Evolutionary conservation across 2,113 vertebrate genomes (phyloP).

Genomic region (Egretta garzetta): DNA sequence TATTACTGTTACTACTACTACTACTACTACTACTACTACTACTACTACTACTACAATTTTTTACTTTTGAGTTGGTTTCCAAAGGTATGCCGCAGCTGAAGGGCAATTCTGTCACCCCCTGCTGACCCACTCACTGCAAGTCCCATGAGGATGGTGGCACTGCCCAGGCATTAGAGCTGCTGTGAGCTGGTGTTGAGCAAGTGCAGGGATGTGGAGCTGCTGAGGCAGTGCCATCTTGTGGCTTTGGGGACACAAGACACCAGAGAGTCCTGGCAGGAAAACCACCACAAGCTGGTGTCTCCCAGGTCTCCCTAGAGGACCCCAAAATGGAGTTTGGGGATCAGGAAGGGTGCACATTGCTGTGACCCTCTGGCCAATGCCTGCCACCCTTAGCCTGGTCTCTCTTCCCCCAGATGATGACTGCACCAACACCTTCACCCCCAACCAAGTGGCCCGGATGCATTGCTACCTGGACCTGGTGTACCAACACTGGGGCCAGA

Average conservation of each 20-base stretch:
- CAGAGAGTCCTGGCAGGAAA: neutral
- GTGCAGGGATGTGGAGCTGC: neutral
- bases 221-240: conserved; percentile 77
- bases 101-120: accelerated
- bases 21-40: neutral
- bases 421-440: conserved; percentile 95
- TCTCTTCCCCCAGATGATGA: conserved; percentile 83
- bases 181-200: neutral
- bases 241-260: conserved; percentile 41
- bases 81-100: accelerated
- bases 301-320: neutral
- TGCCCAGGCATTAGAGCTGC: neutral
- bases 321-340: accelerated
- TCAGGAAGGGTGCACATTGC: accelerated
- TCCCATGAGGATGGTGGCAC: neutral
- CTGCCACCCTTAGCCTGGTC: neutral
- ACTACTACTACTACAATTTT: neutral
- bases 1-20: neutral
- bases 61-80: neutral
- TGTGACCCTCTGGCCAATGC: accelerated
- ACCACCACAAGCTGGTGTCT: accelerated
- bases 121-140: accelerated
- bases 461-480: conserved; percentile 96
- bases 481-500: conserved; percentile 89
- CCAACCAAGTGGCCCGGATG: conserved; percentile 97